Conservation (phyloP, 2,888 invertebrate genomes). For the Agrilus mali region DNA sequence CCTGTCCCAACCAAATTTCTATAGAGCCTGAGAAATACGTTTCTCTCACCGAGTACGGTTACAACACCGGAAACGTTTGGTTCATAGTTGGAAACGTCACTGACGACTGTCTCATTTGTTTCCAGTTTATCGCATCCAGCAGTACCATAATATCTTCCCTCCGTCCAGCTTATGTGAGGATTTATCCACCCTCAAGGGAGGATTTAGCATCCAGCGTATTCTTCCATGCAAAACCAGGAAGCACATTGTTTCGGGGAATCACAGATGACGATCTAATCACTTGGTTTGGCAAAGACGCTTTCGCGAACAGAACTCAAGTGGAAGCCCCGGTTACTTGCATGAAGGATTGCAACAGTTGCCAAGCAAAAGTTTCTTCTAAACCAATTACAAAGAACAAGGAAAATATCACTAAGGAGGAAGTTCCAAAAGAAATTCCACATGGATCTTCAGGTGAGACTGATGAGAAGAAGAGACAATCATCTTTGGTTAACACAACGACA, state of each 20-base stretch:
- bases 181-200: slow-evolving; percentile 48
- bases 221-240: slow-evolving; percentile 48
- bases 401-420: no score
- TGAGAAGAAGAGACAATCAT: no score
- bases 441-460: no score
- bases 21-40: slow-evolving; percentile 44
- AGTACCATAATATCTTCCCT: slow-evolving; percentile 47
- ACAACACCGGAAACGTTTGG: slow-evolving; percentile 48
- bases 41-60: slow-evolving; percentile 47
- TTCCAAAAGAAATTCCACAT: no score
- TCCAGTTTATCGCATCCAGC: slow-evolving; percentile 46
- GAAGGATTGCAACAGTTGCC: no score
- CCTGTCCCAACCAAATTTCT: slow-evolving; percentile 33
- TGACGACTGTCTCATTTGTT: slow-evolving; percentile 47
- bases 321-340: slow-evolving; percentile 1
- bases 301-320: slow-evolving; percentile 27
- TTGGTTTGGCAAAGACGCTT: slow-evolving; percentile 51
- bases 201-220: slow-evolving; percentile 51
- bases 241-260: slow-evolving; percentile 45
- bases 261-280: slow-evolving; percentile 54
- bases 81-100: slow-evolving; percentile 53
- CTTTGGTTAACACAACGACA: no score
- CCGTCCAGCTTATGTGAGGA: slow-evolving; percentile 49
- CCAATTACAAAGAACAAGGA: no score
- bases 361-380: no score